Evolutionary conservation across 2,113 vertebrate species (phyloP).

Genomic region (Pomatorhinus ruficollis): DNA sequence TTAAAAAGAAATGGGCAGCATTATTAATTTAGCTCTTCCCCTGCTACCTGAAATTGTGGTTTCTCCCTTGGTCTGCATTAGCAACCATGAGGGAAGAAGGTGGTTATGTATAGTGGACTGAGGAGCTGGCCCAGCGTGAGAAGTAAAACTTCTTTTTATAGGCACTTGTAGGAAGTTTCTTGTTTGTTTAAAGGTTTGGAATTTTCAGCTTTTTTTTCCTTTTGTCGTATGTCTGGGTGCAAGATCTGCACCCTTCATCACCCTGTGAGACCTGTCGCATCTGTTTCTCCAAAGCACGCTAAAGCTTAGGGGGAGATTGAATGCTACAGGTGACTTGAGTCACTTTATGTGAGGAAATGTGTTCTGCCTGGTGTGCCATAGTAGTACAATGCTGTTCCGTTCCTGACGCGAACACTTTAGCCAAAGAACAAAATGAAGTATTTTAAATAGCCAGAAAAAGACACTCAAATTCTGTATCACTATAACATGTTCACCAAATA

Average conservation of each 20-base stretch:
- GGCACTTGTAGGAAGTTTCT: background rate
- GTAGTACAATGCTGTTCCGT: background rate
- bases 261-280: background rate
- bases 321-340: background rate
- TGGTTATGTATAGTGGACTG: rapidly evolving
- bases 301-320: background rate
- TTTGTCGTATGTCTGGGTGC: background rate
- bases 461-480: background rate
- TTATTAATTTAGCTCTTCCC: background rate
- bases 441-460: background rate
- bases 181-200: background rate
- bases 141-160: background rate
- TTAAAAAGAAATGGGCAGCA: background rate
- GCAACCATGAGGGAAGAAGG: background rate
- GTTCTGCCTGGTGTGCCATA: background rate
- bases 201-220: background rate
- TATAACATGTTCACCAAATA: background rate
- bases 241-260: background rate
- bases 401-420: background rate
- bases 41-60: background rate
- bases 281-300: background rate
- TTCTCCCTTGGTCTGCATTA: background rate
- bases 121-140: background rate
- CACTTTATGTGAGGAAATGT: background rate
- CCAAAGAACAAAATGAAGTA: background rate